Evolutionary conservation across 2,888 invertebrate genomes (phyloP), one percentile per base, ranked within the genome.

Genomic region (Athetis lepigone): DNA sequence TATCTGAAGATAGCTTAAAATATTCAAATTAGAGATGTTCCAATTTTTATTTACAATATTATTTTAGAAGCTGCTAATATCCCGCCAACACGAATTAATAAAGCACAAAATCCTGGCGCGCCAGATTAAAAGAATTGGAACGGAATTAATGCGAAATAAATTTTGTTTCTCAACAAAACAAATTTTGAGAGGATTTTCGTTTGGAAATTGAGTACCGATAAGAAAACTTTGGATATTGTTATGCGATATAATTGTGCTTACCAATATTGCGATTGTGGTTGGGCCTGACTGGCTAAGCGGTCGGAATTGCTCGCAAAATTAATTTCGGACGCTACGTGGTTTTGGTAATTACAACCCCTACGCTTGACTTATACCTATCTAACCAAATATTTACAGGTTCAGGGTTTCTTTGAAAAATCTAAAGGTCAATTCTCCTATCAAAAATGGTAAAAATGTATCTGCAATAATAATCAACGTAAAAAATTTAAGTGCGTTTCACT

Each of bases 291-390:
- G 54, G 59, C 46, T 67, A 58, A 46, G 51, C 42, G 45, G 64
- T 63, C 46, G 57, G 67, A 77, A 81, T 75, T 75, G 69, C 61
- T 72, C 43, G 37, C 58, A 65, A 67, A 77, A 77, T 77, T 72
- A 77, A 79, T 79, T 67, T 52, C 58, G 70, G 50, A 43, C 33
- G 25, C 43, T 43, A 69, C 39, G 45, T 59, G 54, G 36, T 42
- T 55, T 56, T 39, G 55, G 62, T 62, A 52, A 61, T 61, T 51
- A 33, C 46, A 43, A 16, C 36, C 18, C 16, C 42, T 37, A 40
- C n/a, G 13, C 29, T 29, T 25, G 2, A 16, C 7, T 37, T 25
- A 11, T 47, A 42, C 16, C 42, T 25, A 42, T 2, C 9, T 18
- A 37, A 47, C 25, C 7, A 27, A 6, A 36, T 18, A n/a, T 6